Percentiles rank a stretch among this genome's conserved stretches.
phyloP scores from a whole-genome alignment of 2,797 vertebrate genomes.

The Syngnathus acus region DNA sequence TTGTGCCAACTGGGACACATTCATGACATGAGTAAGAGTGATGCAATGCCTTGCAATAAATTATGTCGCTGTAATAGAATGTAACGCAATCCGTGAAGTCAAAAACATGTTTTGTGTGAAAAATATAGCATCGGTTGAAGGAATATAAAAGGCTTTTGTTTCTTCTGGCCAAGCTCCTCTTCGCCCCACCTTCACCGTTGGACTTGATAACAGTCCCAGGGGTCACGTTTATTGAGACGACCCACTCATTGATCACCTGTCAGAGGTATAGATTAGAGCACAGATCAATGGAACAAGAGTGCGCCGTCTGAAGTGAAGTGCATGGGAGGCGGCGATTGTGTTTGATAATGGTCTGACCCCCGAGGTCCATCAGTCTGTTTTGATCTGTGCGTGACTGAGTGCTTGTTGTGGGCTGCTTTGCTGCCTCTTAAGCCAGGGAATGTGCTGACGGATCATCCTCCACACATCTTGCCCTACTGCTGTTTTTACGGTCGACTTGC shows the following conservation, averaged over 20 bases:
- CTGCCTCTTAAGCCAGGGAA: slow-evolving; percentile 6
- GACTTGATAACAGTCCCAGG: slow-evolving; percentile 17
- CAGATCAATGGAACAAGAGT: slow-evolving; percentile 38
- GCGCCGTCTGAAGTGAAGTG: slow-evolving; percentile 25
- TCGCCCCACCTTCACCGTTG: slow-evolving; percentile 7
- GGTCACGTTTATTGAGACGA: slow-evolving; percentile 29
- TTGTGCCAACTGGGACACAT: slow-evolving; percentile 18
- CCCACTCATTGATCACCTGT: slow-evolving; percentile 41
- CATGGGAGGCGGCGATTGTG: slow-evolving; percentile 15
- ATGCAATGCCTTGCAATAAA: slow-evolving; percentile 49
- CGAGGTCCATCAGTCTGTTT: slow-evolving; percentile 20
- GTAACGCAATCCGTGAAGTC: slow-evolving; percentile 20
- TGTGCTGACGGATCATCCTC: not conserved
- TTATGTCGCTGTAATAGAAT: slow-evolving; percentile 34
- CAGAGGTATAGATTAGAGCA: slow-evolving; percentile 41
- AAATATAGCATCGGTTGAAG: not conserved
- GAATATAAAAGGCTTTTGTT: not conserved
- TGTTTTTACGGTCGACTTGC: slow-evolving; percentile 1
- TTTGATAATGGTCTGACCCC: slow-evolving; percentile 26
- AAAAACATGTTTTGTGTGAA: not conserved
- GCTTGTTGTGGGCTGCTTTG: not conserved
- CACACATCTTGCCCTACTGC: not conserved
- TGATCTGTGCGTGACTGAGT: slow-evolving; percentile 10
- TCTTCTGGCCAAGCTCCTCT: not conserved
- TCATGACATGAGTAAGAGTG: slow-evolving; percentile 23